These are phyloP conservation scores for Bujurquina vittata DNA, from an alignment of 2,113 vertebrate genomes.

Conservation along the genomic window DNA sequence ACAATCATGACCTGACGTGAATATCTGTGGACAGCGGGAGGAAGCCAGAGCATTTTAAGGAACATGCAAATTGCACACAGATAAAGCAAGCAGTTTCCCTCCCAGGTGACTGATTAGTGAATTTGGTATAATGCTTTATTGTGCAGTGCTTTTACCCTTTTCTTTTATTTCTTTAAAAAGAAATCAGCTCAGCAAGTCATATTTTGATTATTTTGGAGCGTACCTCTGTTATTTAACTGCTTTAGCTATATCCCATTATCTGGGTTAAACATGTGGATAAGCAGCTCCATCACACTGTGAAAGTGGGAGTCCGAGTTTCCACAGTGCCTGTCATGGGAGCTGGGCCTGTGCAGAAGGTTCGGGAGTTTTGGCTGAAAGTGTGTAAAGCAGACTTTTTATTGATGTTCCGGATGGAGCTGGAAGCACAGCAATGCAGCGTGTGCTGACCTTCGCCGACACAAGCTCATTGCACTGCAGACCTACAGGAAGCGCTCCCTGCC, in stretches of 20 bases:
- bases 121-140: background rate
- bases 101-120: background rate
- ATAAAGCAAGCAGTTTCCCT: background rate
- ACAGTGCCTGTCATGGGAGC: conserved; percentile 41
- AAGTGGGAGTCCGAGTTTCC: conserved; percentile 18
- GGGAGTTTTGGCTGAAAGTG: conserved; percentile 38
- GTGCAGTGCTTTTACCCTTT: conserved; percentile 7
- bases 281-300: conserved; percentile 18
- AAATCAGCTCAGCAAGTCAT: background rate
- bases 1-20: background rate
- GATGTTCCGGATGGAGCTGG: conserved; percentile 22
- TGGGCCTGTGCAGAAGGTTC: conserved; percentile 16
- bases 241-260: conserved; percentile 16
- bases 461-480: conserved; percentile 13
- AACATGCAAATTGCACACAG: background rate
- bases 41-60: background rate
- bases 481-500: background rate
- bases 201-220: background rate
- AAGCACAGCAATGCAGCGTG: conserved; percentile 1
- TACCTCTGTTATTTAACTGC: no score
- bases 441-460: conserved; percentile 22
- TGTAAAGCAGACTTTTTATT: conserved; percentile 40
- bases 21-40: background rate
- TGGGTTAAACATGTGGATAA: conserved; percentile 41
- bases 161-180: background rate